A percentile compares a stretch with the other conserved stretches of the same genome.
These are phyloP conservation scores for Aromia moschata DNA, from an alignment of 2,888 invertebrate genomes.

Conservation along the genomic window DNA sequence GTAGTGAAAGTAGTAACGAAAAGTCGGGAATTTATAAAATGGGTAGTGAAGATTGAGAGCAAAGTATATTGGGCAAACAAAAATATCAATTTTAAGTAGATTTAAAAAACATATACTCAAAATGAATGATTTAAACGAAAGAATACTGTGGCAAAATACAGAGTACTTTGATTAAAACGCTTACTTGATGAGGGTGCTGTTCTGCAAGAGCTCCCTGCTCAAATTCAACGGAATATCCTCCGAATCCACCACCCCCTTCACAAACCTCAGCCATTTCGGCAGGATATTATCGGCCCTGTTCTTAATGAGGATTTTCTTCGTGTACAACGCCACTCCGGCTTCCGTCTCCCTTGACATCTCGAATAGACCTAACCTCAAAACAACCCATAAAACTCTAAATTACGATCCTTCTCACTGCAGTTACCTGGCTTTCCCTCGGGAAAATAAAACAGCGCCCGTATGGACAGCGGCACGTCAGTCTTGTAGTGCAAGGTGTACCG, in stretches of 20 bases:
- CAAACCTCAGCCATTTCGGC: slow-evolving; percentile 94
- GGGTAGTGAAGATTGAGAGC: too few relatives aligned
- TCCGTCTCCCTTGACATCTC: slow-evolving; percentile 88
- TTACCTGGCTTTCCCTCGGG: slow-evolving; percentile 80
- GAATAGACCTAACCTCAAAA: slow-evolving; percentile 72
- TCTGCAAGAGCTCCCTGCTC: slow-evolving; percentile 94
- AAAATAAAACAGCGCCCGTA: slow-evolving; percentile 90
- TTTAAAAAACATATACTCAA: too few relatives aligned
- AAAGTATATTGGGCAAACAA: too few relatives aligned
- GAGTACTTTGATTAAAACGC: too few relatives aligned
- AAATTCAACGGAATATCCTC: slow-evolving; percentile 98
- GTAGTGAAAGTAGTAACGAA: too few relatives aligned
- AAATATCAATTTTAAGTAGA: too few relatives aligned
- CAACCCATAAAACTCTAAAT: background rate
- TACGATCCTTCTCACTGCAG: background rate
- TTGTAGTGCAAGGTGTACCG: slow-evolving; percentile 92
- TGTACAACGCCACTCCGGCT: slow-evolving; percentile 89
- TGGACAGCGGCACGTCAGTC: slow-evolving; percentile 90
- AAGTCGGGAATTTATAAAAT: too few relatives aligned
- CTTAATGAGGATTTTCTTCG: slow-evolving; percentile 92
- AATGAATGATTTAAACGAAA: too few relatives aligned
- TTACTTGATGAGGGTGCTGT: slow-evolving; percentile 87
- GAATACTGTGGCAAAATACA: too few relatives aligned
- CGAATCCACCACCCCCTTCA: slow-evolving; percentile 97
- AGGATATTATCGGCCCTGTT: slow-evolving; percentile 88